Conservation (phyloP, 2,113 vertebrate genomes). For the Elachura formosa region DNA sequence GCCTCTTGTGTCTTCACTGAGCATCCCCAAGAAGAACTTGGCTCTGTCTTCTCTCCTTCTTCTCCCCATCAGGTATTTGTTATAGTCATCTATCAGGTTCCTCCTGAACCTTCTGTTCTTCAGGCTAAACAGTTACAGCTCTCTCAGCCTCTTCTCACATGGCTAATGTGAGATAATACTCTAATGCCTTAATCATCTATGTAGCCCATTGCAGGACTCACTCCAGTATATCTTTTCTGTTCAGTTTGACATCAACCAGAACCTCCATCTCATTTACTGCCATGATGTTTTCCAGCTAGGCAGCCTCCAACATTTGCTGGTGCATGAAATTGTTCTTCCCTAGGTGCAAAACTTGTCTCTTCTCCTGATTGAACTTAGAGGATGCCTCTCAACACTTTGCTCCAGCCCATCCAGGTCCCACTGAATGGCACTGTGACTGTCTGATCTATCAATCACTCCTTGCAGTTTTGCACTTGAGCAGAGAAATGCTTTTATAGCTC, state of each 20-base stretch:
- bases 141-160: not conserved
- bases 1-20: not conserved
- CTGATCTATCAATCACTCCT: not conserved
- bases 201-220: not conserved
- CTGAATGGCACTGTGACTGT: not conserved
- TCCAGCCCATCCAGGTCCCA: not conserved
- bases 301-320: not conserved
- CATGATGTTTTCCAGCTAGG: not conserved
- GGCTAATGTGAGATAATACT: too few species aligned
- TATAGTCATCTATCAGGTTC: not conserved
- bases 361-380: not conserved
- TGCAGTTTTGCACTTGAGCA: not conserved
- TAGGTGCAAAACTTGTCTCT: not conserved
- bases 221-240: not conserved
- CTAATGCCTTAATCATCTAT: not conserved
- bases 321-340: not conserved
- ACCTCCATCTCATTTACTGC: not conserved
- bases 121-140: not conserved
- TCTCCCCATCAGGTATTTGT: not conserved
- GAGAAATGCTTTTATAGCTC: not conserved
- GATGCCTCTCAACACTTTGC: not conserved
- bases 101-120: not conserved
- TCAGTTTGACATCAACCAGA: not conserved
- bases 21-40: not conserved
- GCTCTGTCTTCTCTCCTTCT: not conserved